phyloP scores from a whole-genome alignment of 37 sponge, comb jelly and placozoan genomes.

The Hexactinellida sp. region DNA sequence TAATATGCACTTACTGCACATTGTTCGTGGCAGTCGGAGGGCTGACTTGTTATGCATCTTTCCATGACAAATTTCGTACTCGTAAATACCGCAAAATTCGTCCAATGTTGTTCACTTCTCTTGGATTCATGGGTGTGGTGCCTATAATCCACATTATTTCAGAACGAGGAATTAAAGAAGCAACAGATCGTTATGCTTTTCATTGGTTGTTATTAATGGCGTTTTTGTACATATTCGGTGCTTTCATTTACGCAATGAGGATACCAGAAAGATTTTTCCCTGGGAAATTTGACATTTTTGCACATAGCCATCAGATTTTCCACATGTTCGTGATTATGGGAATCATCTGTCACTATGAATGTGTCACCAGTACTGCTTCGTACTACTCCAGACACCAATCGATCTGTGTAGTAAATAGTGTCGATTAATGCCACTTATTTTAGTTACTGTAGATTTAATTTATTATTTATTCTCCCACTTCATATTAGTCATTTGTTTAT shows the following conservation, averaged over 20 bases:
- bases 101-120: conserved; percentile 45
- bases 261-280: conserved; percentile 87
- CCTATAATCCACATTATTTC: conserved; percentile 48
- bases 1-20: conserved; percentile 28
- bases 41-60: conserved; percentile 31
- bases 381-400: neutral
- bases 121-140: conserved; percentile 66
- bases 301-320: conserved; percentile 94
- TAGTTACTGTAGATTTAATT: no score
- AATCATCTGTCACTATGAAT: conserved; percentile 61
- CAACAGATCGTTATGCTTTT: neutral
- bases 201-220: conserved; percentile 43
- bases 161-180: conserved; percentile 27
- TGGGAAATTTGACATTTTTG: conserved; percentile 79
- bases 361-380: conserved; percentile 30
- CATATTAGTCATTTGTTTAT: no score
- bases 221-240: conserved; percentile 57
- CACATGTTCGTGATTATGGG: conserved; percentile 76
- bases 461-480: no score
- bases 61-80: conserved; percentile 50
- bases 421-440: no score
- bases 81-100: conserved; percentile 57
- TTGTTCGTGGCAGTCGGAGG: conserved; percentile 40
- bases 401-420: neutral
- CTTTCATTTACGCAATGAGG: conserved; percentile 51